Evolutionary conservation across 2,113 vertebrate species (phyloP).

Genomic region (Gymnobelideus leadbeateri): DNA sequence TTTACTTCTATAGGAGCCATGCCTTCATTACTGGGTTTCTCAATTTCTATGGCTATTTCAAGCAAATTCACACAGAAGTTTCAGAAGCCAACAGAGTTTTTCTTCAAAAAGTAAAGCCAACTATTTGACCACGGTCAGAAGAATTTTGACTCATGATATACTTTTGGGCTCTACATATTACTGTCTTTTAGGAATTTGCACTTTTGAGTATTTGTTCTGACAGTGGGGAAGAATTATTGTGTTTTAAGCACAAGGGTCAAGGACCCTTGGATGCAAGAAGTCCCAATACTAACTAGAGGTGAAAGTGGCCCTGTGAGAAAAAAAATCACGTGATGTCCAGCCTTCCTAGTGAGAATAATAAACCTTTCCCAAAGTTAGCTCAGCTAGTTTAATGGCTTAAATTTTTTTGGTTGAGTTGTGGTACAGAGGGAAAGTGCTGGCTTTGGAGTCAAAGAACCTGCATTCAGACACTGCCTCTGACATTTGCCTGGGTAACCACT

Average conservation of each 20-base stretch:
- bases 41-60: too few species aligned
- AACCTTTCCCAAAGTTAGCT: too few species aligned
- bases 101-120: background rate
- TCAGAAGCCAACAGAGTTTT: background rate
- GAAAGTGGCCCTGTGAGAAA: too few species aligned
- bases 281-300: too few species aligned
- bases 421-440: too few species aligned
- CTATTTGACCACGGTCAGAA: background rate
- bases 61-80: background rate
- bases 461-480: background rate
- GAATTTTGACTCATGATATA: slow-evolving; percentile 5
- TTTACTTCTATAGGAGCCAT: background rate
- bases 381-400: too few species aligned
- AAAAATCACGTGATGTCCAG: too few species aligned
- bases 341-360: too few species aligned
- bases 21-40: too few species aligned
- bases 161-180: background rate
- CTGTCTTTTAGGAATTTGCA: background rate
- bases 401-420: too few species aligned
- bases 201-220: background rate
- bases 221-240: background rate
- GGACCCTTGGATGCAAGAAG: too few species aligned
- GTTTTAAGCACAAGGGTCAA: slow-evolving; percentile 11
- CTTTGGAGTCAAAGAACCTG: too few species aligned
- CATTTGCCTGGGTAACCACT: background rate